Evolutionary conservation across 2,888 invertebrate genomes (phyloP), one percentile per base, ranked within the genome.

Genomic region (Melanargia galathea): DNA sequence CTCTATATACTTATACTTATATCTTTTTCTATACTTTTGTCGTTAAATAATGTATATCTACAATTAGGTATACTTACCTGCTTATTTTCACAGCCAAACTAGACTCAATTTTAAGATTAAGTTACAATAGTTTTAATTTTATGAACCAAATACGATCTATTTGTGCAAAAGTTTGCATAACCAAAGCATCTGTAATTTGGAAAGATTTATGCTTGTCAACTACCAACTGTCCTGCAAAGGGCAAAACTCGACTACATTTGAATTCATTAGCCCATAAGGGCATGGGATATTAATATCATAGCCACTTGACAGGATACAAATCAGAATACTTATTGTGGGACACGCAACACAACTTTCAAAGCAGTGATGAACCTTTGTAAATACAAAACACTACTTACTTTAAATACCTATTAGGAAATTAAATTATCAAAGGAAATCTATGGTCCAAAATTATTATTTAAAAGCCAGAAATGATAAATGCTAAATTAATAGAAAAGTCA

Each of bases 201-300:
- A 69, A 64, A 65, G 65, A 73, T 72, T 70, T 70, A 72, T 73
- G 63, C 60, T 65, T 62, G 67, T 69, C 68, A 66, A 69, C 62
- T 66, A 69, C 60, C 64, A 65, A 66, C 63, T 68, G 57, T 62
- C 64, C 65, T 46, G 68, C 71, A 74, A 71, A 74, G 72, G 73
- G 71, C 72, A 73, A 63, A 68, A 68, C 64, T 70, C 67, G 67
- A 70, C 70, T 68, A 69, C 67, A 73, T 75, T 75, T 70, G 70
- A 72, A 76, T 72, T 70, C 69, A 73, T 75, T 72, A 72, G 69
- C 57, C 66, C 67, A 66, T 67, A 64, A 66, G 68, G 67, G 61
- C 65, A 63, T 26, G 60, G 22, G 63, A 30, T 65, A 45, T 51
- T 65, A 61, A 65, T 67, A 63, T 61, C 45, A 55, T 57, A 60